Evolutionary conservation across 37 sponge, comb jelly and placozoan genomes (phyloP).

Genomic region (Cliona cf. orientalis): DNA sequence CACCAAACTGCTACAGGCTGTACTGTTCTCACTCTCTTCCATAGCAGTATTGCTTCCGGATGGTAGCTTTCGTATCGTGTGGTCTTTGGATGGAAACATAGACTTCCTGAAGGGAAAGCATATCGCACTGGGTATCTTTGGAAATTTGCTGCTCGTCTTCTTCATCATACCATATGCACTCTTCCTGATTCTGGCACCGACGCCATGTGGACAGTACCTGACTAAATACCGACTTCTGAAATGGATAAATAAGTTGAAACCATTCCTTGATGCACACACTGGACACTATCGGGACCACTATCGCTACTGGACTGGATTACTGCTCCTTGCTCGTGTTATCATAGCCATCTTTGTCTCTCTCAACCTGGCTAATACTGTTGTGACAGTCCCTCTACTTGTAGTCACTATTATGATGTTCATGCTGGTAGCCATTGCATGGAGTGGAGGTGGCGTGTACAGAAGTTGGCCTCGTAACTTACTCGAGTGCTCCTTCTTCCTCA

Average conservation of each 20-base stretch:
- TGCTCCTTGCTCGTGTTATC: background rate
- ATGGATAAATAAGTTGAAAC: slow-evolving; percentile 19
- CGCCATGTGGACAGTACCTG: background rate
- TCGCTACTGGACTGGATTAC: background rate
- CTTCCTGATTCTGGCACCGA: background rate
- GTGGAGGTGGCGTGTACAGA: slow-evolving; percentile 23
- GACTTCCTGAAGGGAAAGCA: slow-evolving; percentile 4
- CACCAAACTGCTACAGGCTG: slow-evolving; percentile 10
- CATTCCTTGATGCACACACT: background rate
- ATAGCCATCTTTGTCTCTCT: background rate
- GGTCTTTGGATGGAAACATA: slow-evolving; percentile 29
- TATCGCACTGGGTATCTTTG: slow-evolving; percentile 3
- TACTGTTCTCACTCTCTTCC: background rate
- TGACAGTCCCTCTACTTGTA: background rate
- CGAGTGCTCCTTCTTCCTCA: slow-evolving; percentile 17
- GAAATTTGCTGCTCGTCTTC: background rate
- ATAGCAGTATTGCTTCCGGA: background rate
- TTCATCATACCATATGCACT: slow-evolving; percentile 7
- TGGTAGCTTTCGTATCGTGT: background rate
- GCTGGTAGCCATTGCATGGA: background rate
- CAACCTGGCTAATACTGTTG: background rate
- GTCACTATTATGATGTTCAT: background rate
- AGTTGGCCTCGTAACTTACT: background rate
- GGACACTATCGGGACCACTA: background rate
- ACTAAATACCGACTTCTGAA: background rate